Conservation (phyloP, 2,888 invertebrate species). For the Strigamia maritima region DNA sequence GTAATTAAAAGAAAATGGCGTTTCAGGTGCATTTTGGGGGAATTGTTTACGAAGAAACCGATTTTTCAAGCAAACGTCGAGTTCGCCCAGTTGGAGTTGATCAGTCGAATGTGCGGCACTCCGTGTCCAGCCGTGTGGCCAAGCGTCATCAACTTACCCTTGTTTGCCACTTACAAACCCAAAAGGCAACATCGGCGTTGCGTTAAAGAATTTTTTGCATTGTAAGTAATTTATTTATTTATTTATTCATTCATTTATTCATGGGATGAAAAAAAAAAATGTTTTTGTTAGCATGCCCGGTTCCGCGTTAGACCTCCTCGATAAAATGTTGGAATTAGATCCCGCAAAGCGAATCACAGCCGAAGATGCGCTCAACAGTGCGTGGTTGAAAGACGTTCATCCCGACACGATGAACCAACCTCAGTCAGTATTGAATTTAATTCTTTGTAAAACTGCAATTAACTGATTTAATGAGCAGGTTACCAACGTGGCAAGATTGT, state of each 20-base stretch:
- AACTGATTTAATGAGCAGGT: constrained; percentile 48
- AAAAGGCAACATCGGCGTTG: constrained; percentile 84
- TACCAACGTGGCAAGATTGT: constrained; percentile 97
- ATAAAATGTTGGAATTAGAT: constrained; percentile 93
- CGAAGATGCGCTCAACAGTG: constrained; percentile 84
- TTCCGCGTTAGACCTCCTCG: constrained; percentile 82
- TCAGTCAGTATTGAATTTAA: constrained; percentile 58
- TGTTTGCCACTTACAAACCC: constrained; percentile 86
- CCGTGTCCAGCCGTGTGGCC: constrained; percentile 97
- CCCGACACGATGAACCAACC: constrained; percentile 63
- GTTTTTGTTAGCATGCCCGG: constrained; percentile 66
- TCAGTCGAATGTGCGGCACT: constrained; percentile 90
- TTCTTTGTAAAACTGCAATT: constrained; percentile 38
- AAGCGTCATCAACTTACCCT: constrained; percentile 84
- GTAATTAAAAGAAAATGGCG: not conserved
- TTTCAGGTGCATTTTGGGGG: constrained; percentile 84
- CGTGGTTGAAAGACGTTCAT: constrained; percentile 87
- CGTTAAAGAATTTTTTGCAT: constrained; percentile 84
- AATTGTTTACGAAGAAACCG: constrained; percentile 92
- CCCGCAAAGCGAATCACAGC: constrained; percentile 91
- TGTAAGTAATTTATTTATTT: constrained; percentile 56
- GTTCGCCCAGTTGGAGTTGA: constrained; percentile 88
- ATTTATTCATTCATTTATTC: not conserved
- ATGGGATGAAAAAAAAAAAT: too few species aligned
- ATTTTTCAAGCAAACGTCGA: constrained; percentile 94